Base-by-base conservation (phyloP, 1,140 invertebrate genomes). In the Zeugodacus cucurbitae region DNA sequence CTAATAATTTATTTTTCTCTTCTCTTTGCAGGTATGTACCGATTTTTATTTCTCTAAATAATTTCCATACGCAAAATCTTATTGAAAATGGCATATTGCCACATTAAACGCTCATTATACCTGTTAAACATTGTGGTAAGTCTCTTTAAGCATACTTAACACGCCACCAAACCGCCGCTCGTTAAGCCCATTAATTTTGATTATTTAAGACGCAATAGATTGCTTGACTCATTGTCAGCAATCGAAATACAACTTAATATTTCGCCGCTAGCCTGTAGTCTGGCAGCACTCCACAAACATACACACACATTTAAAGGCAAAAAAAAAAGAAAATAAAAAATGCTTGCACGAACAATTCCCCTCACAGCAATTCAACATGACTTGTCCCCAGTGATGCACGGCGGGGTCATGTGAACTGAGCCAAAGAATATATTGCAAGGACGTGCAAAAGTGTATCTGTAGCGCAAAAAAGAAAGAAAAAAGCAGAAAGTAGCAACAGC, bases 131-230 rank as follows among this genome's bases (percentile, higher is more conserved):
- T 67, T 34, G 26, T n/a, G 62, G 62, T 67, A 67, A 67, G 62
- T 67, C 8, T 32, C 62, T 67, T 67, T 29, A 67, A 34, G 32
- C 10, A 11, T 29, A 67, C 26, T 67, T 67, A 17, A 67, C 62
- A 64, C 11, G 62, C 62, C 48, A 8, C 62, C 62, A 67, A 67
- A 67, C 37, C 10, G 22, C 2, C 22, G 74, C 11, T 26, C 41
- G 37, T 82, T 82, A 48, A 82, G 41, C n/a, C 74, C 74, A 82
- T 82, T 82, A n/a, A 82, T 48, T 82, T 82, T 82, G 74, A 82
- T 82, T 48, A 82, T 48, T 82, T 48, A 44, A 82, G 41, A 82
- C 74, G 41, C 41, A 44, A 82, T 82, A 82, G 22, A 26, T 82
- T 78, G 41, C 41, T 48, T 29, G 17, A n/a, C 34, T 8, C 44